phyloP scores from a whole-genome alignment of 2,113 vertebrate genomes.

The Misgurnus anguillicaudatus region DNA sequence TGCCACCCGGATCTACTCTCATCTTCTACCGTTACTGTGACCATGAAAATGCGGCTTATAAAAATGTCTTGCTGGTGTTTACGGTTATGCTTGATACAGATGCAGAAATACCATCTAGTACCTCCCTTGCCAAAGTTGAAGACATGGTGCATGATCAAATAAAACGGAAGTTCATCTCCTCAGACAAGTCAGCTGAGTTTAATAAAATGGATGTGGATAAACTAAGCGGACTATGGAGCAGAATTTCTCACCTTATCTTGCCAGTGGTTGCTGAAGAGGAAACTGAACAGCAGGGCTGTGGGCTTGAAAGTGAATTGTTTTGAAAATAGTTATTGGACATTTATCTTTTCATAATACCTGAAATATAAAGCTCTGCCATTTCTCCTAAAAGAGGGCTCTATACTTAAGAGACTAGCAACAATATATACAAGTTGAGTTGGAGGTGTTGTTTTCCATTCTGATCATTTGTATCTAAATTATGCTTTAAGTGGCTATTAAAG shows the following conservation, averaged over 20 bases:
- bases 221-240: slow-evolving; percentile 77
- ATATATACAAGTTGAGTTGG: no score
- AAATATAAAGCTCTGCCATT: neutral
- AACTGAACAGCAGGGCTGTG: slow-evolving; percentile 64
- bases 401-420: no score
- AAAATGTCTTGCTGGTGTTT: slow-evolving; percentile 83
- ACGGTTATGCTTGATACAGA: slow-evolving; percentile 83
- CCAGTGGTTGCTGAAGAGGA: slow-evolving; percentile 67
- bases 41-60: slow-evolving; percentile 89
- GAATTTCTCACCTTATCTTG: slow-evolving; percentile 78
- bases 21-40: slow-evolving; percentile 99
- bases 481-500: neutral
- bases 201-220: slow-evolving; percentile 77
- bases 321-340: neutral
- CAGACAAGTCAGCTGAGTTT: slow-evolving; percentile 58
- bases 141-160: slow-evolving; percentile 89
- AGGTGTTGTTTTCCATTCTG: neutral
- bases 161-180: slow-evolving; percentile 74
- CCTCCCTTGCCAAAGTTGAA: slow-evolving; percentile 76
- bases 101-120: slow-evolving; percentile 65
- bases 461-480: neutral
- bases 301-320: neutral
- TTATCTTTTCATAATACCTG: neutral
- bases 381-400: neutral
- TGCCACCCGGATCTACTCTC: slow-evolving; percentile 88